Base-by-base conservation (phyloP, 2,888 invertebrate species). In the Eucriotettix oculatus region DNA sequence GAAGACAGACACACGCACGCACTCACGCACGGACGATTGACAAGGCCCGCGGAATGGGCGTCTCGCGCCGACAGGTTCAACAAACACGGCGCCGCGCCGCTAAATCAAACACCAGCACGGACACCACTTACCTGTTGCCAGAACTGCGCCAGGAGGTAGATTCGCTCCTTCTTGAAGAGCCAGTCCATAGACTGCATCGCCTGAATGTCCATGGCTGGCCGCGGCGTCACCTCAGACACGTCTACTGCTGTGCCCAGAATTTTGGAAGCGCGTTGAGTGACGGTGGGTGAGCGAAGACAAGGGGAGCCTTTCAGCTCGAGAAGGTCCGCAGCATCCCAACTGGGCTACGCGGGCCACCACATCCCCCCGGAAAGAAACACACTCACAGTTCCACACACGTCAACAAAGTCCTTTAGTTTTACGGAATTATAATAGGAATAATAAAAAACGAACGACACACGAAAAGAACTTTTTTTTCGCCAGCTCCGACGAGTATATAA, bases 101-200 rank as follows among this genome's bases (percentile, higher is more conserved):
- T 29, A 29, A 29, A 29, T 29, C n/a, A 48, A 12, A 48, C 48
- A 48, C 48, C 14, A 12, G 12, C 14, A 12, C 11, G 52, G 53
- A 12, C 29, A 10, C 14, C 9, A 57, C 84, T 83, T 80, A 92
- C 92, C 90, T 92, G 92, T 88, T 92, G 92, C 91, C 92, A 92
- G 80, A 92, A 92, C 79, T 92, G 92, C 74, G 90, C 90, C 74
- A 92, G 83, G 74, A 92, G 82, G 80, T 90, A 92, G 79, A 92
- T 90, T 79, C 89, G 82, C 80, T 92, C 91, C 81, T 92, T 92
- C 84, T 91, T 91, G 83, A 91, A 91, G 76, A 92, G 85, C 91
- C 92, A 92, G 83, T 92, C 91, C 91, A 92, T 90, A 75, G 90
- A 90, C 83, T 90, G 90, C 85, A 90, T 89, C 78, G 90, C 86